These are phyloP conservation scores for Latrodectus geometricus DNA, from an alignment of 1,140 invertebrate genomes.

Conservation along the genomic window DNA sequence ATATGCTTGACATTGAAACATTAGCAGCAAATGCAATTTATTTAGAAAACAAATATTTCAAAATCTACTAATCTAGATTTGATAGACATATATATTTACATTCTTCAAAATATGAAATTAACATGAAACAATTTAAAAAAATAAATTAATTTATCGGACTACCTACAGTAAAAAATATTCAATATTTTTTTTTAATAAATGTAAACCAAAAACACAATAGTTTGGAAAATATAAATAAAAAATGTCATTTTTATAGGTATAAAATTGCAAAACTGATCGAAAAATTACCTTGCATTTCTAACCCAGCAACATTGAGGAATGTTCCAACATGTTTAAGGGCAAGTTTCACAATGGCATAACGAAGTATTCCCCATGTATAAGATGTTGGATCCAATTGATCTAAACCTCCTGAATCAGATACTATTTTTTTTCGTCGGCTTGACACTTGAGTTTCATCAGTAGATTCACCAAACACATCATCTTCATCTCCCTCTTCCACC, in stretches of 20 bases:
- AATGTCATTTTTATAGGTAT: neutral
- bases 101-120: too few relatives aligned
- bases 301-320: conserved; percentile 86
- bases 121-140: too few relatives aligned
- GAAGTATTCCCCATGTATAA: conserved; percentile 94
- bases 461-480: conserved; percentile 71
- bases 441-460: neutral
- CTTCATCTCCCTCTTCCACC: conserved; percentile 72
- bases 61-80: too few relatives aligned
- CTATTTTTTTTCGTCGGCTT: conserved; percentile 31
- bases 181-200: neutral
- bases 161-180: too few relatives aligned
- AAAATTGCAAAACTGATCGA: neutral
- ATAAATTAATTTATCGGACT: too few relatives aligned
- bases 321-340: conserved; percentile 83
- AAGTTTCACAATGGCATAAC: conserved; percentile 86
- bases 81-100: too few relatives aligned
- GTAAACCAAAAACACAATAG: neutral
- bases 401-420: conserved; percentile 44
- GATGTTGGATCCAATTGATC: conserved; percentile 63
- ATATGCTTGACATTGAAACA: too few relatives aligned
- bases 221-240: neutral
- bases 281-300: conserved; percentile 85
- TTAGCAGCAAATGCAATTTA: too few relatives aligned
- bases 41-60: too few relatives aligned